Base-by-base conservation (phyloP, 1,140 invertebrate species). In the Ceratitis capitata region DNA sequence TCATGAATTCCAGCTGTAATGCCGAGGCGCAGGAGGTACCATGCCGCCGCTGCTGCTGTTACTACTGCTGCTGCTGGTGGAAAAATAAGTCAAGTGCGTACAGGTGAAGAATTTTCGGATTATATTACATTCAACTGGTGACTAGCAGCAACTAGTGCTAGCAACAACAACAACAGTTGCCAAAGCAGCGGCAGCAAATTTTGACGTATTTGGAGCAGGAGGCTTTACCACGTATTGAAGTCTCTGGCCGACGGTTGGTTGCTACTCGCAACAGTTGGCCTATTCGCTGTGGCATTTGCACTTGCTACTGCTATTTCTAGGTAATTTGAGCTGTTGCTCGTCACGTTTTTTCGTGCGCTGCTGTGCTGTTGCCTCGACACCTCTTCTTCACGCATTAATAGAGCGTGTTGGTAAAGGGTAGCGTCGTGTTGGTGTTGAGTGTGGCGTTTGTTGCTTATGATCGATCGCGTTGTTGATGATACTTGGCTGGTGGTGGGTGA, bases 71-170 rank as follows among this genome's bases (percentile, higher is more conserved):
- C 12, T 26, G 23, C 29, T 61, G 69, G 7, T 78, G 35, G 69
- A 78, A 78, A 78, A 78, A 78, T 78, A 78, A 78, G 69, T 78
- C 69, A 78, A 78, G 69, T 78, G 69, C 69, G 69, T 78, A 78
- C 42, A 78, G 69, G 69, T 78, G 69, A 78, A 45, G 69, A 45
- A 45, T 45, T 78, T 39, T 23, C 42, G 39, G 39, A 78, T 78
- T 78, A 78, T 32, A 78, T 78, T 78, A 78, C 39, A 39, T 78
- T 78, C 14, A 35, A 42, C 32, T 74, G 64, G 64, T 74, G 26
- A 61, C 58, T 61, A 26, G 29, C 26, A 69, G 26, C 26, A 19
- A 69, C 32, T 32, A 35, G 14, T 16, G 39, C 14, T 26, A 69
- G 64, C 35, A 16, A 42, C 64, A 32, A 39, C 29, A 42, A 5